These are phyloP conservation scores for Zaprionus lachaisei DNA, from an alignment of 1,140 invertebrate species.

Conservation along the genomic window DNA sequence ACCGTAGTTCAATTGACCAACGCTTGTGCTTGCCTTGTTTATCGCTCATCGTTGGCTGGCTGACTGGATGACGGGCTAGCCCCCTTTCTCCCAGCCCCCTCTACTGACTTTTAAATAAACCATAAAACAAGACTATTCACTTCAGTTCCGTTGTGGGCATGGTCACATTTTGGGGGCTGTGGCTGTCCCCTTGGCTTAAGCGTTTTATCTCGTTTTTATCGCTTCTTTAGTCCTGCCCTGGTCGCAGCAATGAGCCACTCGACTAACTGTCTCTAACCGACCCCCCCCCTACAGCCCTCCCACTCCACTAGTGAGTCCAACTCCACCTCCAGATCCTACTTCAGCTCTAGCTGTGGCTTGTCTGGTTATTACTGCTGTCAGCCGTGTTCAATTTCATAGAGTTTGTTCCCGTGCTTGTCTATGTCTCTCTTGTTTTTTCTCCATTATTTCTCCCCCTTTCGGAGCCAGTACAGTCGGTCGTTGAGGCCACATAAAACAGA, in stretches of 20 bases:
- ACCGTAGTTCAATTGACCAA: slow-evolving; percentile 13
- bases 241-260: slow-evolving; percentile 37
- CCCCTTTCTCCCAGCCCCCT: background rate
- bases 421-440: slow-evolving; percentile 20
- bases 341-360: slow-evolving; percentile 24
- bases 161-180: slow-evolving; percentile 46
- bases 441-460: slow-evolving; percentile 26
- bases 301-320: background rate
- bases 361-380: slow-evolving; percentile 75
- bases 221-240: slow-evolving; percentile 69
- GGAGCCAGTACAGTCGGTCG: slow-evolving; percentile 11
- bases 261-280: slow-evolving; percentile 19
- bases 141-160: slow-evolving; percentile 74
- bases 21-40: slow-evolving; percentile 10
- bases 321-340: background rate
- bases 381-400: slow-evolving; percentile 74
- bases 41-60: slow-evolving; percentile 17
- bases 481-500: slow-evolving; percentile 60
- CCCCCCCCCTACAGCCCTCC: background rate
- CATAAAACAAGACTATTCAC: slow-evolving; percentile 83
- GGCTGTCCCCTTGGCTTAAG: slow-evolving; percentile 43
- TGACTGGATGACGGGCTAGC: slow-evolving; percentile 50
- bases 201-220: slow-evolving; percentile 80
- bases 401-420: slow-evolving; percentile 53
- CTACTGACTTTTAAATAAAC: slow-evolving; percentile 77